Conservation (phyloP, 2,113 vertebrate species). For the Neotragus moschatus region DNA sequence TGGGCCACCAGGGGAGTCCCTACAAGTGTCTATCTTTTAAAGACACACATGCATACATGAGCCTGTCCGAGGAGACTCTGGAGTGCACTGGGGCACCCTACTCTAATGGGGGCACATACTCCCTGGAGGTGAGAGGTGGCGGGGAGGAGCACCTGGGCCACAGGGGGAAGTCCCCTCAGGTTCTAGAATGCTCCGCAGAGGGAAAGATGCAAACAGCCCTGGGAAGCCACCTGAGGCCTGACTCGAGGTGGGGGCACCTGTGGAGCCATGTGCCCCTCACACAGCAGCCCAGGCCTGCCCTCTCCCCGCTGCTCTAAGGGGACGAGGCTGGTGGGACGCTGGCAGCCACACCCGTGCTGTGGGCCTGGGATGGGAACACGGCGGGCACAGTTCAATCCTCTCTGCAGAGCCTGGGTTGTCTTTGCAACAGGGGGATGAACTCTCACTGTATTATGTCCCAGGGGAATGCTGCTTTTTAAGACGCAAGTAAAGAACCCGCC, state of each 20-base stretch:
- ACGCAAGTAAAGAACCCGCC: neutral
- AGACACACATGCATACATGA: fast-evolving
- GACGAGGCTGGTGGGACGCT: neutral
- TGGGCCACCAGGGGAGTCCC: fast-evolving
- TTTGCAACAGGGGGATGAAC: neutral
- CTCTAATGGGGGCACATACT: neutral
- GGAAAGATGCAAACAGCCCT: neutral
- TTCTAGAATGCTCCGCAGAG: neutral
- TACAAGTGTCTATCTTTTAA: neutral
- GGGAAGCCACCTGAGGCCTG: neutral
- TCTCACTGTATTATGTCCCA: neutral
- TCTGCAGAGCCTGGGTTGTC: neutral
- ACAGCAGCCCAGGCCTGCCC: neutral
- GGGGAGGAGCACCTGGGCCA: neutral
- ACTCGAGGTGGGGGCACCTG: neutral
- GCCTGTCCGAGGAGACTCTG: too few relatives aligned
- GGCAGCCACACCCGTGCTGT: neutral
- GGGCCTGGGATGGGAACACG: neutral
- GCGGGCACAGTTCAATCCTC: neutral
- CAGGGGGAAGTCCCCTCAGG: neutral
- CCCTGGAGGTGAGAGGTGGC: neutral
- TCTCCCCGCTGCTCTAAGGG: neutral
- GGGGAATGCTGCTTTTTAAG: neutral
- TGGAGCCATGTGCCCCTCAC: neutral
- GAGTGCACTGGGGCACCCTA: neutral